Percentiles rank a stretch among this genome's conserved stretches.
Conservation (phyloP, 2,113 vertebrate species). For the Taxidea taxus region DNA sequence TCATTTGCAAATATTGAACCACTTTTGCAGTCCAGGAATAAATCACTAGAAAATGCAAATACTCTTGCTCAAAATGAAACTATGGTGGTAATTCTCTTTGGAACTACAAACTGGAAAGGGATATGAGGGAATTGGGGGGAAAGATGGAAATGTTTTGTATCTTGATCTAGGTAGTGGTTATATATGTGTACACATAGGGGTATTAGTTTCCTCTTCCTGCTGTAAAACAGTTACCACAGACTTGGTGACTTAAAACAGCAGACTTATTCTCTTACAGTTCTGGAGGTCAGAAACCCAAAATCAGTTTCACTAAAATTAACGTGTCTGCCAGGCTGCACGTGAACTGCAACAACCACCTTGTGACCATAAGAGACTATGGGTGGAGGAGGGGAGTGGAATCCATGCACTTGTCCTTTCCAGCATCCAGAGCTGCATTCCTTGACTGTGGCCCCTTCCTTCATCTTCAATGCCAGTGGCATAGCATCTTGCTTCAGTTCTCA, state of each 20-base stretch:
- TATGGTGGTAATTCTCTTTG: neutral
- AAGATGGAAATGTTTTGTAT: neutral
- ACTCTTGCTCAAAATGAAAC: neutral
- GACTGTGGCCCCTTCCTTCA: neutral
- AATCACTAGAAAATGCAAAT: neutral
- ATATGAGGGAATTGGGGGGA: neutral
- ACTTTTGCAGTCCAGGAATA: neutral
- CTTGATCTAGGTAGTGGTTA: neutral
- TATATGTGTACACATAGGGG: neutral
- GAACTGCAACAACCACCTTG: neutral
- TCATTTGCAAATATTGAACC: neutral
- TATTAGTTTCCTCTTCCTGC: neutral
- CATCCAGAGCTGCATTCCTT: neutral
- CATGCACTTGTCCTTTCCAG: neutral
- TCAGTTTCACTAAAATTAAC: neutral
- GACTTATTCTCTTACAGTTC: neutral
- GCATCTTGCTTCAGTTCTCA: neutral
- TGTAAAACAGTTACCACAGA: neutral
- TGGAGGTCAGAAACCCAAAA: conserved; percentile 1
- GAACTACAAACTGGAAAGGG: neutral
- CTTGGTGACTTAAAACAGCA: neutral
- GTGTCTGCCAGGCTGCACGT: neutral
- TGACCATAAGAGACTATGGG: neutral
- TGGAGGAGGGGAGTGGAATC: neutral
- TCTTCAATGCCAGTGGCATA: neutral